Evolutionary conservation across 1,140 invertebrate species (phyloP).

Genomic region (Oppia nitens): DNA sequence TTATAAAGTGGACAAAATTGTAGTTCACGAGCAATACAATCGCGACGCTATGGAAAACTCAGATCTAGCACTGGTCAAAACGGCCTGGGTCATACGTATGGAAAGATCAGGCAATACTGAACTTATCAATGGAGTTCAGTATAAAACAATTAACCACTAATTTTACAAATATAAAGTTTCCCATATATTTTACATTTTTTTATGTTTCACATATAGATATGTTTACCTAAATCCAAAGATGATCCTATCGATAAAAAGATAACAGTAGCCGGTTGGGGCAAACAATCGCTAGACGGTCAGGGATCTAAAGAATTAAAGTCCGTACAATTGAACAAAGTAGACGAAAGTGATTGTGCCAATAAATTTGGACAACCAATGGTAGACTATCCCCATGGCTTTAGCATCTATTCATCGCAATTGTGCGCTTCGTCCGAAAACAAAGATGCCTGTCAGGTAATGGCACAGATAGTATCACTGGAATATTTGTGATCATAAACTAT

Average conservation of each 20-base stretch:
- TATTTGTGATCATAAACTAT: background rate
- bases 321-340: slow-evolving; percentile 53
- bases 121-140: background rate
- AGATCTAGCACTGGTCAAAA: background rate
- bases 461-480: no score
- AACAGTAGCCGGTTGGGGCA: background rate
- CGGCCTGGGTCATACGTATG: background rate
- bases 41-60: background rate
- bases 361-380: slow-evolving; percentile 50
- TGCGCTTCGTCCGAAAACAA: background rate
- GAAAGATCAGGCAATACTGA: background rate
- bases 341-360: slow-evolving; percentile 48
- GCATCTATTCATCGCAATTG: background rate
- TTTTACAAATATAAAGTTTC: background rate
- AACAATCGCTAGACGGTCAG: background rate
- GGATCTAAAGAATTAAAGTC: slow-evolving; percentile 8
- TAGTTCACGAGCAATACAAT: background rate
- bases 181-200: no score
- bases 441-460: background rate
- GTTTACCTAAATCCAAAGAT: background rate
- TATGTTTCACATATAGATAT: no score
- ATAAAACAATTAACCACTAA: background rate
- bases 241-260: background rate
- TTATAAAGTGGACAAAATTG: background rate
- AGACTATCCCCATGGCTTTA: background rate